Evolutionary conservation across 2,113 vertebrate genomes (phyloP), one percentile per base, ranked within the genome.

Genomic region (Nothocercus julius): DNA sequence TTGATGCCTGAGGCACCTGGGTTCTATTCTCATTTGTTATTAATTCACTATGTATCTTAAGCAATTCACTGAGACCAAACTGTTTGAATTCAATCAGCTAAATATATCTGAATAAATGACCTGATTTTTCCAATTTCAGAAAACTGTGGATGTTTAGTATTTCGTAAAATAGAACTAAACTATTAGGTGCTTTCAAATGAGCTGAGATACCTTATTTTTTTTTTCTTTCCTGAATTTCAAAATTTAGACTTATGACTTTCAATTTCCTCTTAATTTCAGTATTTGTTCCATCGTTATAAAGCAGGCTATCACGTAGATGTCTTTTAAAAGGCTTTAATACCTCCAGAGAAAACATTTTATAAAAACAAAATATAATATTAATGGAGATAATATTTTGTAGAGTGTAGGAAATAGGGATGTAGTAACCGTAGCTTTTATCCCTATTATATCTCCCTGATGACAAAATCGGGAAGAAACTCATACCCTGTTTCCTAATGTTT

Each of bases 31-130:
- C 32, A 64, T 81, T 44, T 61, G 66, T 59, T 49, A 78, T 86
- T 85, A 73, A 85, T 89, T 93, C 72, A 32, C 38, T 82, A 13
- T 61, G 34, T 89, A 27, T 89, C 81, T 93, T 93, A 69, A 87
- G 44, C 53, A 75, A 16, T 93, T 76, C 62, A n/a, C 38, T 58
- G 54, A 80, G 40, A 53, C 11, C 49, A 87, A 83, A 28, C 13
- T 77, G 47, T 78, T 95, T 85, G 24, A 20, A 38, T 58, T 70
- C 59, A 77, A 13, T 67, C 53, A 92, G 27, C 45, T 74, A 88
- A 78, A 82, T 86, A 44, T 49, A 77, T 62, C 49, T 74, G 28
- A 92, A 91, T 69, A 85, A 90, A 62, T 38, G 83, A 22, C 2
- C 5, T 68, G 30, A 68, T 86, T 56, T 77, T 82, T 58, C 11